Evolutionary conservation across 1,140 invertebrate species (phyloP).

Genomic region (Drosophila persimilis): DNA sequence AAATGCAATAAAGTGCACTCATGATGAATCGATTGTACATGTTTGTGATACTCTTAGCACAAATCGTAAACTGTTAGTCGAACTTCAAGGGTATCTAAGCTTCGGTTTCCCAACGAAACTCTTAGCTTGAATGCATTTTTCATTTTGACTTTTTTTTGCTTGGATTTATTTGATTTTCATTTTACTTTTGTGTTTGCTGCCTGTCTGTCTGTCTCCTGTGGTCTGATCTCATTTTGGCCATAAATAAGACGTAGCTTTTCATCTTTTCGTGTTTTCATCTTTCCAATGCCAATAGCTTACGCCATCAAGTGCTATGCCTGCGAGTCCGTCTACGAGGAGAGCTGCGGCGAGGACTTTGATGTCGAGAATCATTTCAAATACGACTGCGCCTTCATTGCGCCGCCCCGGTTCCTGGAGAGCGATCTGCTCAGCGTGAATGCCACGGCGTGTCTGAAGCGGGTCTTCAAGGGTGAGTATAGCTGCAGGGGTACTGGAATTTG

Average conservation of each 20-base stretch:
- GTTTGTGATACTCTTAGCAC: too few relatives aligned
- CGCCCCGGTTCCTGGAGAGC: constrained; percentile 64
- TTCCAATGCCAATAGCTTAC: constrained; percentile 71
- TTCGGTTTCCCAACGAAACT: too few relatives aligned
- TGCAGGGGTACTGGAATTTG: too few relatives aligned
- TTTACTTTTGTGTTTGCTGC: constrained; percentile 10
- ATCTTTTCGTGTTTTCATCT: constrained; percentile 34
- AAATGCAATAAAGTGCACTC: neutral
- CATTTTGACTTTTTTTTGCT: too few relatives aligned
- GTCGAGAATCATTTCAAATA: constrained; percentile 73
- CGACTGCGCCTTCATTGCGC: constrained; percentile 72
- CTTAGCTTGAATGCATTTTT: too few relatives aligned
- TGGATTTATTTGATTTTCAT: too few relatives aligned
- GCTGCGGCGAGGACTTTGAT: constrained; percentile 73
- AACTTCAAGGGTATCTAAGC: too few relatives aligned
- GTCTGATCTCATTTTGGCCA: constrained; percentile 39
- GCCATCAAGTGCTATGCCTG: constrained; percentile 77
- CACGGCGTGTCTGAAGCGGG: constrained; percentile 73
- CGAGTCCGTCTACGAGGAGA: constrained; percentile 70
- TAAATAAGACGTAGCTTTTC: constrained; percentile 30
- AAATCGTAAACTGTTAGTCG: too few relatives aligned
- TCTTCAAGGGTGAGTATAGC: constrained; percentile 59
- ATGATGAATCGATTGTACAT: too few relatives aligned
- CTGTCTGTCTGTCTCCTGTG: constrained; percentile 8
- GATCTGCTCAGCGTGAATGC: constrained; percentile 63